A percentile compares a stretch with the other conserved stretches of the same genome.
These are phyloP conservation scores for Caenorhabditis latens DNA, from an alignment of 1,140 invertebrate genomes.

Conservation along the genomic window DNA sequence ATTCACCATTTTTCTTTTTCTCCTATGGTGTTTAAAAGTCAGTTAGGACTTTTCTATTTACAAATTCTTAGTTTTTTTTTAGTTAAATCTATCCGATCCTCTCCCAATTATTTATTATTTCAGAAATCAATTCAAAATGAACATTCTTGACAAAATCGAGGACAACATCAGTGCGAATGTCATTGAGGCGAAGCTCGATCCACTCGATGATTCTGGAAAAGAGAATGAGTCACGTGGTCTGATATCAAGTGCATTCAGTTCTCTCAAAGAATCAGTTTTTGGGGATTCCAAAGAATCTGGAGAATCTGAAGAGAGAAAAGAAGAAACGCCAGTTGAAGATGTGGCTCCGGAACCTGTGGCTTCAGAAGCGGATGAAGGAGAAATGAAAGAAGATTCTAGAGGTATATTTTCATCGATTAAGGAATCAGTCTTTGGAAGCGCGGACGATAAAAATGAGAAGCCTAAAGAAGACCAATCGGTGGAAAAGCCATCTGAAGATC, in stretches of 20 bases:
- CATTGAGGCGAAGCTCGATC: neutral
- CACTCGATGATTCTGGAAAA: neutral
- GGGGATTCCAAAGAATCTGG: neutral
- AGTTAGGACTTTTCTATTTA: neutral
- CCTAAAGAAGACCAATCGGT: no score
- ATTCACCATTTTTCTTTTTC: no score
- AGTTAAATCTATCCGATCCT: neutral
- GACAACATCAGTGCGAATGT: neutral
- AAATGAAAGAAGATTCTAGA: neutral
- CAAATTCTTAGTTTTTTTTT: neutral
- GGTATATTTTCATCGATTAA: neutral
- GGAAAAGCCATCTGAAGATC: no score
- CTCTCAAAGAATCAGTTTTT: neutral
- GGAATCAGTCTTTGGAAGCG: no score
- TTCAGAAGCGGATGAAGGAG: neutral
- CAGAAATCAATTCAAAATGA: neutral
- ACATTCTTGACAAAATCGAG: constrained; percentile 2
- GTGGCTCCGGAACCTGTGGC: no score
- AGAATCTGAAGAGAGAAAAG: neutral
- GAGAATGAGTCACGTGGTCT: neutral
- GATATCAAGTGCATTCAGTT: neutral
- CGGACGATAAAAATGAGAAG: no score
- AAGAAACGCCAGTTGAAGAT: neutral
- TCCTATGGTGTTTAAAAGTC: no score
- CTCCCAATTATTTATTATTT: neutral